These are phyloP conservation scores for Cetoscarus ocellatus DNA, from an alignment of 2,797 vertebrate genomes.

Conservation along the genomic window DNA sequence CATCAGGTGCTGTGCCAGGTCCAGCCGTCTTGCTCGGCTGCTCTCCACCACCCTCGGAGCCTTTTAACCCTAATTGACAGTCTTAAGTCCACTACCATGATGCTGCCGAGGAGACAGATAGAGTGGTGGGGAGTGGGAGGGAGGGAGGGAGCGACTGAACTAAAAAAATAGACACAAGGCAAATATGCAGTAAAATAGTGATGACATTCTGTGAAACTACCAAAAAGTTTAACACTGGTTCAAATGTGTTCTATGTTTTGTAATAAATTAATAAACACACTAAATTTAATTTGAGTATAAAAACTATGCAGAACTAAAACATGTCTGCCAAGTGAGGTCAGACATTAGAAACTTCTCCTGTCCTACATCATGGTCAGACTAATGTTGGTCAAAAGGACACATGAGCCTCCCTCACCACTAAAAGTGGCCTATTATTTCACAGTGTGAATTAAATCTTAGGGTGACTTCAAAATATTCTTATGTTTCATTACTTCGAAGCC, in stretches of 20 bases:
- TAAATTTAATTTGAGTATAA: not conserved
- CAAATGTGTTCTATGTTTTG: not conserved
- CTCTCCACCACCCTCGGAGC: conserved; percentile 65
- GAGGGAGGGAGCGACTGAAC: not conserved
- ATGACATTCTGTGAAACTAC: not conserved
- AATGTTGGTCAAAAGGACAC: too few relatives aligned
- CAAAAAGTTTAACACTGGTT: not conserved
- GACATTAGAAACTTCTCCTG: conserved; percentile 2
- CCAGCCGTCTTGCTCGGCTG: conserved; percentile 61
- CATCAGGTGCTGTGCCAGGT: conserved; percentile 76
- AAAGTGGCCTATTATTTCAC: too few relatives aligned
- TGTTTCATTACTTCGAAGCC: too few relatives aligned
- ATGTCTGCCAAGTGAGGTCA: not conserved
- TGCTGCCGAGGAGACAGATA: conserved; percentile 49
- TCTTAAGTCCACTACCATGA: conserved; percentile 68
- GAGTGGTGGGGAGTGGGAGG: not conserved
- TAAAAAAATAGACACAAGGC: conserved; percentile 14
- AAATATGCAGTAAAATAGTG: conserved; percentile 11
- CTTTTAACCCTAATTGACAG: conserved; percentile 83
- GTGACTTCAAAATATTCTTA: too few relatives aligned
- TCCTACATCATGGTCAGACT: too few relatives aligned
- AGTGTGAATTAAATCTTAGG: too few relatives aligned
- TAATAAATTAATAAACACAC: conserved; percentile 7
- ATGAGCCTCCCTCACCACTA: too few relatives aligned
- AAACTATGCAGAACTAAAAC: not conserved